phyloP scores from a whole-genome alignment of 2,113 vertebrate species.

The Melierax canorus region DNA sequence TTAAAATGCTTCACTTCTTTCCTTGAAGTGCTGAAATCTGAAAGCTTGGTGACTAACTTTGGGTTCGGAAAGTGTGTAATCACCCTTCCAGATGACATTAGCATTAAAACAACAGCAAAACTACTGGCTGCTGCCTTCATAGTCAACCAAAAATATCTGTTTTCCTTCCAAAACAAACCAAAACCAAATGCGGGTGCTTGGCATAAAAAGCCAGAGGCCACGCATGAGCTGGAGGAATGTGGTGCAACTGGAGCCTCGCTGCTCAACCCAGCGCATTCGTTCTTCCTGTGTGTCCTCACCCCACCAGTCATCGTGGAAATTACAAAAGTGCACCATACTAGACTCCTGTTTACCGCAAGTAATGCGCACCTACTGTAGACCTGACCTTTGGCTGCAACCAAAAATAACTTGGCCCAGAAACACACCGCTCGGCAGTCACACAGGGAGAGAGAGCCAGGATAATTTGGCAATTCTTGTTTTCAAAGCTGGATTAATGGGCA shows the following conservation, averaged over 20 bases:
- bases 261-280: not conserved
- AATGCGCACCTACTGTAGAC: not conserved
- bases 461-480: not conserved
- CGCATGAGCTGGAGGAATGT: not conserved
- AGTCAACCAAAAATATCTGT: not conserved
- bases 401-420: not conserved
- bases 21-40: not conserved
- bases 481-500: not conserved
- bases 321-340: not conserved
- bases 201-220: not conserved
- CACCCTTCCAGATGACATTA: not conserved
- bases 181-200: not conserved
- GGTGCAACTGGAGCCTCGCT: not conserved
- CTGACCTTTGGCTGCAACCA: not conserved
- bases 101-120: not conserved
- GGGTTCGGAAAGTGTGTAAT: not conserved
- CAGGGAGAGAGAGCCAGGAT: not conserved
- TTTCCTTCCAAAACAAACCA: constrained; percentile 3
- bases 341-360: not conserved
- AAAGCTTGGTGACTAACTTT: not conserved
- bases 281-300: not conserved
- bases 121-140: not conserved
- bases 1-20: not conserved
- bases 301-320: not conserved
- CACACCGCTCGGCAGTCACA: not conserved